phyloP scores from a whole-genome alignment of 2,797 vertebrate species.

The Spinus olivaceus region DNA sequence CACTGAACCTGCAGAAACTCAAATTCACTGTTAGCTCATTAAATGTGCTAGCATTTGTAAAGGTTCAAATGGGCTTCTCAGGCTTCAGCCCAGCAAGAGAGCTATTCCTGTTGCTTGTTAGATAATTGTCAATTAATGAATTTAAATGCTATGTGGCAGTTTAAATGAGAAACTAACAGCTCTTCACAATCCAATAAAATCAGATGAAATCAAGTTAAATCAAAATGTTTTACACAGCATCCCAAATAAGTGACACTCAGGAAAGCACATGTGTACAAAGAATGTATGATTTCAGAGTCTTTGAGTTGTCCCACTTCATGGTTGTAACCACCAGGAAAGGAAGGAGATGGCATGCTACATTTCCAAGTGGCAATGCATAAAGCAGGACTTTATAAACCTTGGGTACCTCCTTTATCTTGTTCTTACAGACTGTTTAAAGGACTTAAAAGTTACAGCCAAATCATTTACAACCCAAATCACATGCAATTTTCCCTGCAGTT shows the following conservation, averaged over 20 bases:
- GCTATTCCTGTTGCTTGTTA: slow-evolving; percentile 9
- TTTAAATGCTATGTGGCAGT: neutral
- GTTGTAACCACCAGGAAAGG: neutral
- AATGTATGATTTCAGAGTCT: neutral
- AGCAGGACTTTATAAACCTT: neutral
- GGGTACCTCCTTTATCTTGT: neutral
- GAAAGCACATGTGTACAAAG: neutral
- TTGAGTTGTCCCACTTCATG: neutral
- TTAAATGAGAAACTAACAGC: slow-evolving; percentile 21
- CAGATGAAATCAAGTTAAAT: slow-evolving; percentile 22
- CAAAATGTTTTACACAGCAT: neutral
- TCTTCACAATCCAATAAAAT: slow-evolving; percentile 38
- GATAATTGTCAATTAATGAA: neutral
- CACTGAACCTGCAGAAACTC: slow-evolving; percentile 21
- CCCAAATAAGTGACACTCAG: neutral
- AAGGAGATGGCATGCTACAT: neutral
- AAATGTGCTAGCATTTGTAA: neutral
- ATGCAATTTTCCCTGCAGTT: fast-evolving
- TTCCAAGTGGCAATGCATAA: neutral
- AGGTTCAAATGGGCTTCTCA: slow-evolving; percentile 16
- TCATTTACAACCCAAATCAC: neutral
- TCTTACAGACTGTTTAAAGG: neutral
- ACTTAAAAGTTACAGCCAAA: neutral
- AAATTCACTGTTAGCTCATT: slow-evolving; percentile 21
- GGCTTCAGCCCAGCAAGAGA: slow-evolving; percentile 3